A percentile compares a stretch with the other conserved stretches of the same genome.
These are phyloP conservation scores for Antrozous pallidus DNA, from an alignment of 2,797 vertebrate species.

Conservation along the genomic window DNA sequence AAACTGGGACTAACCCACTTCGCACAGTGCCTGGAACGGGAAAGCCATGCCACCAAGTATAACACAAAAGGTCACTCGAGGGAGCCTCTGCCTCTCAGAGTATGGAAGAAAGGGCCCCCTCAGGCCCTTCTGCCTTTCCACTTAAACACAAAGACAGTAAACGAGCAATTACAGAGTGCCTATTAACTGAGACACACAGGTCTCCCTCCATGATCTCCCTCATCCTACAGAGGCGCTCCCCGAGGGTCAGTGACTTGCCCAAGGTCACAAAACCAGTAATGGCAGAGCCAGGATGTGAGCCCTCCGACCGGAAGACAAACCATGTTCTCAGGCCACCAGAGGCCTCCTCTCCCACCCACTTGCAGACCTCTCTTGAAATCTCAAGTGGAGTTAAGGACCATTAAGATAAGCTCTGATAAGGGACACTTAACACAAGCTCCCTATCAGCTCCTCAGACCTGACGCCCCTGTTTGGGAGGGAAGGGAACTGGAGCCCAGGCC, in stretches of 20 bases:
- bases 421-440: conserved; percentile 56
- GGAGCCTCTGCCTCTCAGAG: background rate
- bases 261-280: conserved; percentile 2
- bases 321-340: background rate
- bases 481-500: background rate
- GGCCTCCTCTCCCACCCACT: conserved; percentile 17
- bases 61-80: background rate
- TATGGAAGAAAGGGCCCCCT: background rate
- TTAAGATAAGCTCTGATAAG: conserved; percentile 71
- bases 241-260: conserved; percentile 28
- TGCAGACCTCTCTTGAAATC: conserved; percentile 40
- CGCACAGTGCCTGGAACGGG: background rate
- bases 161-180: background rate
- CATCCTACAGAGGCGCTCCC: background rate
- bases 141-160: background rate
- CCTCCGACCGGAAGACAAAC: conserved; percentile 4
- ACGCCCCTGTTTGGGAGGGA: background rate
- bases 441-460: background rate
- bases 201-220: background rate
- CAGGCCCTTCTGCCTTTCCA: background rate
- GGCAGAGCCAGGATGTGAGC: background rate
- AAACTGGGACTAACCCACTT: background rate
- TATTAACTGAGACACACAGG: background rate
- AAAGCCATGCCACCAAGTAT: background rate
- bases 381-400: conserved; percentile 64